Base-by-base conservation (phyloP, 2,113 vertebrate genomes). In the Dermatemys mawii region DNA sequence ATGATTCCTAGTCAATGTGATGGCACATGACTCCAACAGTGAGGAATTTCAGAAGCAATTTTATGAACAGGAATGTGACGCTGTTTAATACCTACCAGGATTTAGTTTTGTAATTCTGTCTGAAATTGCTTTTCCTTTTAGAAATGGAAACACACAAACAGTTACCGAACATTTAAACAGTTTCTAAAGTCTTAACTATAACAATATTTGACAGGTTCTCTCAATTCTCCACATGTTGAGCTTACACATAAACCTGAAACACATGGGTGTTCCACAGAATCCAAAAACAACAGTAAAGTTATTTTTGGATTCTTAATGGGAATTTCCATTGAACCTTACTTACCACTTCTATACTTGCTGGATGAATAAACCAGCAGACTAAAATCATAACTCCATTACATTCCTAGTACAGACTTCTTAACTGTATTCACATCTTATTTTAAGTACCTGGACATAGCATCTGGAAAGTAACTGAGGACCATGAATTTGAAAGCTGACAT, bases 301-400 rank as follows among this genome's bases (percentile, higher is more conserved):
- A 93, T 94, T 96, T 96, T 97, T 97, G 97, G 97, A 98, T 83
- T 92, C 85, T 63, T 93, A 90, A 67, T 91, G 60, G 89, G 92
- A 95, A 94, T 97, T 98, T 98, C 97, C 97, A 97, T 84, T 95
- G 78, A 97, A 89, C 49, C 95, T 97, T 97, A 95, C 95, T 97
- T 97, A 95, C 97, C 79, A 95, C 44, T 97, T 91, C 93, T 97
- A 94, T 92, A 97, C 63, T 94, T 90, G 88, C 89, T 88, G 95
- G 83, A 95, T 95, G 85, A 95, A 88, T 87, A 95, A 44, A 84
- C 54, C 67, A 87, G 73, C 79, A 93, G 50, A 79, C 44, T 63
- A 93, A 46, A 95, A 88, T 22, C 80, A 91, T 46, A 91, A 79
- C 21, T 4, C 63, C 11, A 9, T 13, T 79, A 78, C 49, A 86